Evolutionary conservation across 2,113 vertebrate species (phyloP).

Genomic region (Eptesicus fuscus): DNA sequence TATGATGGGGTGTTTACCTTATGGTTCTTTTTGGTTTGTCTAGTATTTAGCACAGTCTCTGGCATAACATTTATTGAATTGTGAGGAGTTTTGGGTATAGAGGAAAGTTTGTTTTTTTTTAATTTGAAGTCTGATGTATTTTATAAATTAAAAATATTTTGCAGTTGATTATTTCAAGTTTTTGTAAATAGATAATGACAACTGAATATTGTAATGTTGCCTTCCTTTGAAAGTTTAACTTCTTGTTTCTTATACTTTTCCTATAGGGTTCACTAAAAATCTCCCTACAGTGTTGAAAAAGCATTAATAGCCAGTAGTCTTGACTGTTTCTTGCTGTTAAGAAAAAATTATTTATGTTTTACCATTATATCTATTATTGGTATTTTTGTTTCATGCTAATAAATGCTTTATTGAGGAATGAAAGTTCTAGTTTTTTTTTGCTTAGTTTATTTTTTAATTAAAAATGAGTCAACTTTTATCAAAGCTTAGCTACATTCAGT

Average conservation of each 20-base stretch:
- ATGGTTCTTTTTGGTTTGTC: neutral
- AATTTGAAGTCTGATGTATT: neutral
- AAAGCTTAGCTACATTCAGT: neutral
- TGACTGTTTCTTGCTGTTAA: neutral
- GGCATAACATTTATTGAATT: neutral
- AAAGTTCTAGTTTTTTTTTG: neutral
- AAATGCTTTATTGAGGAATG: neutral
- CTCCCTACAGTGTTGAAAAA: neutral
- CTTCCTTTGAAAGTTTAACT: neutral
- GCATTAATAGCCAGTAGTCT: neutral
- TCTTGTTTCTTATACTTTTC: neutral
- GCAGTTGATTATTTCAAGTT: neutral
- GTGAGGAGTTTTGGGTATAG: neutral
- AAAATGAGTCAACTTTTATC: neutral
- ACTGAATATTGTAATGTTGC: neutral
- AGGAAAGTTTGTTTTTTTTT: neutral
- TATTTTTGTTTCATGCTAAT: neutral
- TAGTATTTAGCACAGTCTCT: neutral
- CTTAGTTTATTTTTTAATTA: conserved; percentile 5
- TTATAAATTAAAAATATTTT: neutral
- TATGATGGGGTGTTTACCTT: neutral
- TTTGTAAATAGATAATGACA: neutral
- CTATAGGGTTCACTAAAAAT: neutral
- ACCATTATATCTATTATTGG: neutral
- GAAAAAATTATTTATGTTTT: neutral